These are phyloP conservation scores for Manis javanica DNA, from an alignment of 2,797 vertebrate genomes.

Conservation along the genomic window DNA sequence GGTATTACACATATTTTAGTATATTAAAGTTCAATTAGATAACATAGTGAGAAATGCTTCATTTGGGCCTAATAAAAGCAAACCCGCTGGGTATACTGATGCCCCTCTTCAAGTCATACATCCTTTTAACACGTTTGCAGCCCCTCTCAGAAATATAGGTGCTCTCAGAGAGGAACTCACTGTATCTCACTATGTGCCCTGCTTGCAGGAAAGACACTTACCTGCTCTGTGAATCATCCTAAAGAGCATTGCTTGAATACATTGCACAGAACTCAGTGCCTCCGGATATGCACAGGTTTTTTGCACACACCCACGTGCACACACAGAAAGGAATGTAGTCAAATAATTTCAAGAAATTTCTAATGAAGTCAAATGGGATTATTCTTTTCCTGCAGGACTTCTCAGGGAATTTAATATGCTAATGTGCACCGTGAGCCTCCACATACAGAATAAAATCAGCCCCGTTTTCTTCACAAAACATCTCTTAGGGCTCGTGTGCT, in stretches of 20 bases:
- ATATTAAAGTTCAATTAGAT: neutral
- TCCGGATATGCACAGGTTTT: neutral
- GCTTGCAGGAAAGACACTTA: neutral
- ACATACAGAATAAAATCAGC: neutral
- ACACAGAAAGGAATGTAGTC: neutral
- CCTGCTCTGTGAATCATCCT: neutral
- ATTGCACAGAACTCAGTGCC: neutral
- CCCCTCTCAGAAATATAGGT: neutral
- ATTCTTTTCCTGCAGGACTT: neutral
- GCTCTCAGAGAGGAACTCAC: neutral
- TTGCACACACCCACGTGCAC: neutral
- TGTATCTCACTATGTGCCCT: neutral
- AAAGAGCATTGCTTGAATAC: neutral
- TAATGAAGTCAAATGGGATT: neutral
- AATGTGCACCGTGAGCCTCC: neutral
- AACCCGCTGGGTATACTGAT: neutral
- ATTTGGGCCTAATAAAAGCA: neutral
- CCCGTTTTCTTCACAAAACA: neutral
- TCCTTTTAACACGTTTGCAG: neutral
- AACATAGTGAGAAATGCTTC: neutral
- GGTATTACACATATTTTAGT: neutral
- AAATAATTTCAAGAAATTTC: constrained; percentile 35
- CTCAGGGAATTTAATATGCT: constrained; percentile 12
- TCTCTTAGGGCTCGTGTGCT: neutral
- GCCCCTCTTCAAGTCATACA: neutral